A percentile compares a stretch with the other conserved stretches of the same genome.
Evolutionary conservation across 2,888 invertebrate species (phyloP).

Genomic region (Pharmacophagus antenor): DNA sequence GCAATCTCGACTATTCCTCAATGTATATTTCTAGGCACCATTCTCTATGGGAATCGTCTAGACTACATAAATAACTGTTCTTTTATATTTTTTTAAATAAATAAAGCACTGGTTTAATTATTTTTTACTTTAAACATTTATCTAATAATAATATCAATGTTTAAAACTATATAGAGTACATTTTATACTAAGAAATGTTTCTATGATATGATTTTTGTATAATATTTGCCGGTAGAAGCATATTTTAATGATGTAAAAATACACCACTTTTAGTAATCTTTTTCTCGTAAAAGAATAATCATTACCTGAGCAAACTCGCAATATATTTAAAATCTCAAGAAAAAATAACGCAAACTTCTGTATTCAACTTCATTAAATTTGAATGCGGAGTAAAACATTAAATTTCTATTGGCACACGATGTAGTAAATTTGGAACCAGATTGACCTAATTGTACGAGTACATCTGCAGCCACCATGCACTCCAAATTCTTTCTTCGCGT

Average conservation of each 20-base stretch:
- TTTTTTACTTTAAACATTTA: no score
- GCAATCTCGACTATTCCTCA: neutral
- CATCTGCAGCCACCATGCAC: constrained; percentile 29
- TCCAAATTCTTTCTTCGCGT: constrained; percentile 20
- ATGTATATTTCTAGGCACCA: neutral
- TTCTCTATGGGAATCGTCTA: neutral
- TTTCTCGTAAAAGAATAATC: neutral
- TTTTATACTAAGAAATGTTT: no score
- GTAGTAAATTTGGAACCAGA: constrained; percentile 30
- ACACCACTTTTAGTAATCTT: neutral
- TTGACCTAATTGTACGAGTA: constrained; percentile 44
- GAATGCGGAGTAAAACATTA: constrained; percentile 23
- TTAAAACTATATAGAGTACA: no score
- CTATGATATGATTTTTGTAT: no score
- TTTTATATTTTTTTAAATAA: no score
- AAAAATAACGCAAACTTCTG: constrained; percentile 5
- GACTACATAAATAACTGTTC: neutral
- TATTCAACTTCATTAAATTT: constrained; percentile 14
- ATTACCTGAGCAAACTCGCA: neutral
- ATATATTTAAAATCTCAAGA: neutral
- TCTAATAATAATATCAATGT: no score
- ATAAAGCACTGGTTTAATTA: neutral
- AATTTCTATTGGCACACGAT: constrained; percentile 27
- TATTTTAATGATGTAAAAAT: no score
- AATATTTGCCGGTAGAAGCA: no score